A percentile compares a stretch with the other conserved stretches of the same genome.
These are phyloP conservation scores for Rhinophrynus dorsalis DNA, from an alignment of 2,797 vertebrate species.

Conservation along the genomic window DNA sequence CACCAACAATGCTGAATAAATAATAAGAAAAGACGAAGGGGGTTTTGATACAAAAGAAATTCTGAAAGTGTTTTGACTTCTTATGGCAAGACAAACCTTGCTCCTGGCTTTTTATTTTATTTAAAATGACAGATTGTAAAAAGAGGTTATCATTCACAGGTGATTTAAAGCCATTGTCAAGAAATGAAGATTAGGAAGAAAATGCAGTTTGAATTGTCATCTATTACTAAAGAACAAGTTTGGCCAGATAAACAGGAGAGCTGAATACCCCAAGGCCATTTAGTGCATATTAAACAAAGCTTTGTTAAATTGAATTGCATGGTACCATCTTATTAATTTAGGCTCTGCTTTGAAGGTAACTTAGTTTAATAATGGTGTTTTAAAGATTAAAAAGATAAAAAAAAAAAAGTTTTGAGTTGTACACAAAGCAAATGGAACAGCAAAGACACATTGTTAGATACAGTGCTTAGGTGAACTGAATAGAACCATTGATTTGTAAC, in stretches of 20 bases:
- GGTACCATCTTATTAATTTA: slow-evolving; percentile 62
- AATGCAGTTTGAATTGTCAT: slow-evolving; percentile 70
- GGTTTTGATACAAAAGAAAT: slow-evolving; percentile 63
- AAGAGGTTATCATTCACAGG: slow-evolving; percentile 60
- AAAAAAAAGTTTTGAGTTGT: slow-evolving; percentile 40
- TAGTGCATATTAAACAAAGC: slow-evolving; percentile 76
- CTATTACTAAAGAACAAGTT: slow-evolving; percentile 79
- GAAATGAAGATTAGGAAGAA: slow-evolving; percentile 74
- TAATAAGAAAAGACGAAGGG: slow-evolving; percentile 60
- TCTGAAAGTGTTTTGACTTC: slow-evolving; percentile 63
- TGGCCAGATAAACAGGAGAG: slow-evolving; percentile 74
- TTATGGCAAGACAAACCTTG: slow-evolving; percentile 64
- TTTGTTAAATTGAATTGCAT: slow-evolving; percentile 74
- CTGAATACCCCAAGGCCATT: slow-evolving; percentile 66
- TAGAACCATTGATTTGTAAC: slow-evolving; percentile 14
- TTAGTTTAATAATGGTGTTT: slow-evolving; percentile 48
- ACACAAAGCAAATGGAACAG: slow-evolving; percentile 8
- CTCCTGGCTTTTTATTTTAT: slow-evolving; percentile 64
- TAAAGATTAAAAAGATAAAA: slow-evolving; percentile 50
- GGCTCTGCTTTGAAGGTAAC: slow-evolving; percentile 62
- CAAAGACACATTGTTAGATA: slow-evolving; percentile 51
- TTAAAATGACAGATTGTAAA: slow-evolving; percentile 66
- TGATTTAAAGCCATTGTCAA: slow-evolving; percentile 76
- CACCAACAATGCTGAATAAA: slow-evolving; percentile 60
- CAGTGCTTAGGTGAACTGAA: neutral